Percentiles rank a stretch among this genome's conserved stretches.
Conservation (phyloP, 2,113 vertebrate species). For the Rattus norvegicus region DNA sequence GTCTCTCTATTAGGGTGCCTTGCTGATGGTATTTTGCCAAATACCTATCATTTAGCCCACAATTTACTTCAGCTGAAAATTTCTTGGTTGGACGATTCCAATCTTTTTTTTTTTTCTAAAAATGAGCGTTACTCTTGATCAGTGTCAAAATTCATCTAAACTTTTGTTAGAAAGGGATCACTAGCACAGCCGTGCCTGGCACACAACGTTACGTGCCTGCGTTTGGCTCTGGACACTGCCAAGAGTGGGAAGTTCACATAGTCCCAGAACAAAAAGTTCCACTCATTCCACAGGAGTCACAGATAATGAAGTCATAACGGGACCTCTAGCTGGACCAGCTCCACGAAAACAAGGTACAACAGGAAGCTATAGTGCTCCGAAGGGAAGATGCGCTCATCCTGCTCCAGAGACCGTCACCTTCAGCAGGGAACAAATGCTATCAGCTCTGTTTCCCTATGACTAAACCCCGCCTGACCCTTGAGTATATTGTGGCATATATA, state of each 20-base stretch:
- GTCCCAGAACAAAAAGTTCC: background rate
- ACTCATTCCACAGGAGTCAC: conserved; percentile 34
- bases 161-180: background rate
- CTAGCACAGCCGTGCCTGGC: background rate
- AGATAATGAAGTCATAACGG: conserved; percentile 3
- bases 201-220: background rate
- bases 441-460: background rate
- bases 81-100: conserved; percentile 6
- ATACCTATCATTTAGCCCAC: background rate
- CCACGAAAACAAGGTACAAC: background rate
- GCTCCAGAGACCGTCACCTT: background rate
- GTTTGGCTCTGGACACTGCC: background rate
- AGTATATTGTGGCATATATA: background rate
- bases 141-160: conserved; percentile 43
- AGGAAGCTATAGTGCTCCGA: background rate
- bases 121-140: background rate
- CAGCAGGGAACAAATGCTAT: fast-evolving
- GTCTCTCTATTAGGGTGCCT: background rate
- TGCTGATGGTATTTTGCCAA: background rate
- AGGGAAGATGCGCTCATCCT: background rate
- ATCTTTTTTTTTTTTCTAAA: background rate
- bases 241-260: background rate
- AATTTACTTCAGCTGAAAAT: background rate
- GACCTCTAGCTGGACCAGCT: background rate
- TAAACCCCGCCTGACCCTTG: background rate